Base-by-base conservation (phyloP, 2,888 invertebrate genomes). In the Athalia rosae region DNA sequence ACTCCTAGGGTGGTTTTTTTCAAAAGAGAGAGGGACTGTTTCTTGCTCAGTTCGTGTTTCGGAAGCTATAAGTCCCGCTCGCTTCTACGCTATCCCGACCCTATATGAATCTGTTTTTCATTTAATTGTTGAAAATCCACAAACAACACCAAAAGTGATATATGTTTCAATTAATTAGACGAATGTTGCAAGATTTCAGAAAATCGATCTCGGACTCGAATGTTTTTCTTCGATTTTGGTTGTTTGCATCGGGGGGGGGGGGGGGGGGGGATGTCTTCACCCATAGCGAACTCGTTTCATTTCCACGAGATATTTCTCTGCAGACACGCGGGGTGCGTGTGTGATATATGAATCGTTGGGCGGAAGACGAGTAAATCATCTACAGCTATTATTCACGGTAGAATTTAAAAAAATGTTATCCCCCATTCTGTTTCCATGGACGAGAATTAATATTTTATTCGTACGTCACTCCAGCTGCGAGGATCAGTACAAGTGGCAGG, bases 381-480 rank as follows among this genome's bases (percentile, higher is more conserved):
- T 28, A 28, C 28, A 41, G 47, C 47, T 59, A 58, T 73, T 73
- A 73, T 73, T 73, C 73, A 28, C 48, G 45, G 28, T 28, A 1
- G 62, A 48, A 47, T 74, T 58, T 48, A 48, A 28, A 28, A 2
- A 28, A 28, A 2, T 74, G 74, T 74, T 62, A 74, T 74, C 62
- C 62, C 79, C 81, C 66, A 81, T 83, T 82, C 83, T 83, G 81
- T 79, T 76, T 81, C 81, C 80, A 78, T 80, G 81, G 86, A 85
- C 82, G 84, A 80, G 87, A 86, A 87, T 88, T 87, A 88, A 87
- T 88, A 87, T 87, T 85, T 87, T 87, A 87, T 87, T 87, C 87
- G 87, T 87, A 84, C 84, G 86, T 87, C 87, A 86, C 85, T 88
- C 88, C 88, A 88, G 88, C 88, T 88, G 88, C 87, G 87, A 85